Base-by-base conservation (phyloP, 2,797 vertebrate species). In the Pelochelys cantorii region DNA sequence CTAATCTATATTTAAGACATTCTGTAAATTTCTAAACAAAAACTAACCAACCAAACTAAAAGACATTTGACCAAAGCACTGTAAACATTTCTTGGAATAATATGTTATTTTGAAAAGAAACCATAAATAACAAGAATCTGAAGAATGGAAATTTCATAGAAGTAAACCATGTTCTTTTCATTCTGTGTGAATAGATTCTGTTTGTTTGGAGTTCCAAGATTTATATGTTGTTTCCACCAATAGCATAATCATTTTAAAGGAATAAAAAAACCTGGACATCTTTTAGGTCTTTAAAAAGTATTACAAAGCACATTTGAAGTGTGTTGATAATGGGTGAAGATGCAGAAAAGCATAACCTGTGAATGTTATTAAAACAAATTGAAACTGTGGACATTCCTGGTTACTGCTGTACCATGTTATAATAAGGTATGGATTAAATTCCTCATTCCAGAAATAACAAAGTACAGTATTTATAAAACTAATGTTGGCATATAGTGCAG, bases 1-100 rank as follows among this genome's bases (percentile, higher is more conserved):
- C 18, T 93, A 31, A 34, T 83, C 79, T 56, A 1, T 85, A 79
- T 89, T 18, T 93, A 86, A 86, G 15, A 92, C 90, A 86, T 87
- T 8, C 54, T 48, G 77, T 11, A 71, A 2, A 37, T 37, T 71
- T 37, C 68, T n/a, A 37, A 71, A 34, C 53, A 62, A 81, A 31
- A 81, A 54, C 10, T 27, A 56, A 31, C 42, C 42, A 22, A 29
- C 18, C n/a, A 77, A 84, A 37, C 1, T 4, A 55, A 68, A 87
- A 59, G 15, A 59, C 80, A 74, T 71, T 74, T 85, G 78, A 37
- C 59, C 56, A 83, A 86, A 84, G 29, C 37, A 1, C 60, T 95
- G 81, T 25, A 94, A 71, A 48, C 78, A 37, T 71, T 87, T 77
- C 54, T 37, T 52, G 48, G 54, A 56, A 48, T 23, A 25, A 52